phyloP scores from a whole-genome alignment of 2,113 vertebrate genomes.

The Chionodraco myersi region DNA sequence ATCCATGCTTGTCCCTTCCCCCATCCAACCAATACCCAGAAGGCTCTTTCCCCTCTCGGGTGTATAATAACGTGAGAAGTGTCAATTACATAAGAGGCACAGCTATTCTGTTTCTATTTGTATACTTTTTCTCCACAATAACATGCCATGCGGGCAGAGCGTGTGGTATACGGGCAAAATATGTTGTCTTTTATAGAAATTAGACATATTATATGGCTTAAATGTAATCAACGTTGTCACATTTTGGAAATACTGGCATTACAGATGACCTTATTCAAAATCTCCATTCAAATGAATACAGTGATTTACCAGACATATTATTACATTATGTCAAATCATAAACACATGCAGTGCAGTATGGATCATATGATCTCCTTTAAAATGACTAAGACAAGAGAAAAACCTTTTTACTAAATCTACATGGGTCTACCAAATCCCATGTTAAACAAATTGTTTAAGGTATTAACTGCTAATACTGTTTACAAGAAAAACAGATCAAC shows the following conservation, averaged over 20 bases:
- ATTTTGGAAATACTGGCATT: background rate
- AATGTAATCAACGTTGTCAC: background rate
- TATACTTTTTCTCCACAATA: conserved; percentile 32
- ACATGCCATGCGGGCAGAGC: conserved; percentile 15
- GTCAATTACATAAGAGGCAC: conserved; percentile 47
- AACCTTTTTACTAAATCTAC: background rate
- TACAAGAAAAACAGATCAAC: background rate
- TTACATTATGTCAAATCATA: background rate
- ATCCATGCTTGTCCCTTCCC: conserved; percentile 24
- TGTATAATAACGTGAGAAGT: conserved; percentile 32
- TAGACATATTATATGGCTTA: background rate
- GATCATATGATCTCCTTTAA: background rate
- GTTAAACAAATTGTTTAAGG: background rate
- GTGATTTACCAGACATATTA: background rate
- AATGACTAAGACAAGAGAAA: background rate
- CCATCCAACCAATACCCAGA: conserved; percentile 4
- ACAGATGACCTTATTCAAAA: conserved; percentile 25
- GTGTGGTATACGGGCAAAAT: background rate
- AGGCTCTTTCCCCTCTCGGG: conserved; percentile 19
- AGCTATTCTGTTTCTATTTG: conserved; percentile 1
- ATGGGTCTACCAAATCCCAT: conserved; percentile 1
- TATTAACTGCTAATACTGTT: background rate
- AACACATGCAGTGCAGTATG: background rate
- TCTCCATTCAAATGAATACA: background rate
- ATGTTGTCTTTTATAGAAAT: background rate